Base-by-base conservation (phyloP, 2,797 vertebrate genomes). In the Anisognathus igniventris region DNA sequence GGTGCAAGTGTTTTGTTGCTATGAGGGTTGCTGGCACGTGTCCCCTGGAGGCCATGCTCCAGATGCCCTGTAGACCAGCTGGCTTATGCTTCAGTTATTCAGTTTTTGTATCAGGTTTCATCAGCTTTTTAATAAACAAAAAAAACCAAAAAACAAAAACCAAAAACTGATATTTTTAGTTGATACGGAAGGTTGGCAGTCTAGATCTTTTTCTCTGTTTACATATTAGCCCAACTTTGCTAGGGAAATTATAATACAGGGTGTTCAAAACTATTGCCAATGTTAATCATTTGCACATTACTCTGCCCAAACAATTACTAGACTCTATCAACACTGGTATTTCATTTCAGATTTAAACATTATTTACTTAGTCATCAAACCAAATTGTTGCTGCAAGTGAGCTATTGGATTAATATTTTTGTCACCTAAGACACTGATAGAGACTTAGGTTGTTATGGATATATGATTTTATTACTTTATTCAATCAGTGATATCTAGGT, bases 1-100 rank as follows among this genome's bases (percentile, higher is more conserved):
- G 22, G 8, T 28, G 20, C 0, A 1, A 12, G 3, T 4, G 8
- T 28, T 39, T 35, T 0, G 1, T 21, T 82, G 68, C 53, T 19
- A 2, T 25, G 30, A 57, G 30, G 12, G 35, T 10, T 28, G 9
- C 6, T 30, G 27, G 30, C 9, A 5, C 0, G 0, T 6, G 7
- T 65, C 6, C 54, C 50, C 33, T 33, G 27, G 37, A 75, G 37
- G 16, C 35, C 8, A 1, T 14, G 27, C 44, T 58, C 16, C 57
- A 50, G 47, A 22, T 15, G 2, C 53, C 37, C 31, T 64, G 39
- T 12, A 42, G 48, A 33, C 19, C 1, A 2, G 2, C 12, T 68
- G 47, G 10, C 37, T 70, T 68, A 47, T 37, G 21, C 27, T 48
- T 65, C 1, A 3, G 3, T 24, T 62, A 57, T 48, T 65, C 1